Percentiles rank a stretch among this genome's conserved stretches.
Conservation (phyloP, 2,888 invertebrate species). For the Cotesia congregata region DNA sequence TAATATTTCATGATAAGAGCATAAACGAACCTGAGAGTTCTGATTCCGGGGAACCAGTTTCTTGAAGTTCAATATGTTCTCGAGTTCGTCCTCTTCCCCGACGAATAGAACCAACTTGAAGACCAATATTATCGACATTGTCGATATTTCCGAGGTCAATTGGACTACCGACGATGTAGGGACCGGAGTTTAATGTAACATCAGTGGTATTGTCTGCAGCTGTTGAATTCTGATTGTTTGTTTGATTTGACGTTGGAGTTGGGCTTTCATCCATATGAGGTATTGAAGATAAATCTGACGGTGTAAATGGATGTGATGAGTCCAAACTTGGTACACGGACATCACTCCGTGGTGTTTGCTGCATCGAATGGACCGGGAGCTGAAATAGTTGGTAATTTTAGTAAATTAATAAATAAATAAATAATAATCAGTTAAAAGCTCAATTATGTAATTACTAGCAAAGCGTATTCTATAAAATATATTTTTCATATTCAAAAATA, state of each 20-base stretch:
- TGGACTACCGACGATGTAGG: conserved; percentile 67
- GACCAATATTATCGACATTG: conserved; percentile 66
- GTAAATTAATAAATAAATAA: conserved; percentile 23
- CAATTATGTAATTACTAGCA: too few species aligned
- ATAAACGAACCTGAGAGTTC: conserved; percentile 49
- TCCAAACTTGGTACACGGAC: conserved; percentile 58
- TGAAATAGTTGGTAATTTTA: conserved; percentile 41
- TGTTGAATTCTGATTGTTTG: conserved; percentile 52
- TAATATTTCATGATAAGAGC: conserved; percentile 24
- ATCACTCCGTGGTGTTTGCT: conserved; percentile 63
- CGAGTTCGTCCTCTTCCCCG: conserved; percentile 50
- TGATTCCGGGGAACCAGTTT: conserved; percentile 50
- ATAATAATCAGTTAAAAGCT: not conserved
- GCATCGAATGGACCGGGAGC: conserved; percentile 67
- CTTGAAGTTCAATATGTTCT: conserved; percentile 66
- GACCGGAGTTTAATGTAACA: conserved; percentile 53
- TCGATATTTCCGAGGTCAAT: conserved; percentile 67
- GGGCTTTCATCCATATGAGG: conserved; percentile 68
- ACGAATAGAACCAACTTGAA: conserved; percentile 55
- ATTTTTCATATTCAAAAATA: too few species aligned
- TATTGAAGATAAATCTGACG: conserved; percentile 66
- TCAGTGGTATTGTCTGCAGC: conserved; percentile 53
- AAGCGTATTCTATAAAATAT: too few species aligned
- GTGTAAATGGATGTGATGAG: conserved; percentile 63
- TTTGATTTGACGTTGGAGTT: conserved; percentile 49